phyloP scores from a whole-genome alignment of 2,888 invertebrate genomes.

The Hesperia comma region DNA sequence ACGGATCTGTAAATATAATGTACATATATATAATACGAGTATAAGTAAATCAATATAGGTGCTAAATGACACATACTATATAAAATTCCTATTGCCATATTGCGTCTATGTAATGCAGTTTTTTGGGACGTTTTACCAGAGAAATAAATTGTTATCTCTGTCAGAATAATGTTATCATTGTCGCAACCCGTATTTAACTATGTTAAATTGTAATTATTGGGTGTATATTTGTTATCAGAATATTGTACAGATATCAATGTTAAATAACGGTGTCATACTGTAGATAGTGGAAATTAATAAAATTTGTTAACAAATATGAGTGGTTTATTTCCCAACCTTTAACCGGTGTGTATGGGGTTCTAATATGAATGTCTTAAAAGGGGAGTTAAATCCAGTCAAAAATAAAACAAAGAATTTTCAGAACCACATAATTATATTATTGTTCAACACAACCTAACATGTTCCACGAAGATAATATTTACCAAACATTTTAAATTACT shows the following conservation, averaged over 20 bases:
- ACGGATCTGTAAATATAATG: slow-evolving; percentile 20
- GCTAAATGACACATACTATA: neutral
- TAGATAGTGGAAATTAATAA: slow-evolving; percentile 11
- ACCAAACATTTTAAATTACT: slow-evolving; percentile 35
- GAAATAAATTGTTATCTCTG: no score
- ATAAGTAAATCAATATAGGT: slow-evolving; percentile 11
- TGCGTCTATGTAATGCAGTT: neutral
- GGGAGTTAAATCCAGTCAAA: neutral
- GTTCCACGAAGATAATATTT: slow-evolving; percentile 37
- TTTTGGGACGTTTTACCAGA: slow-evolving; percentile 3
- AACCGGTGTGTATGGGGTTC: no score
- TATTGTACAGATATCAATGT: neutral
- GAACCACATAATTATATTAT: slow-evolving; percentile 47
- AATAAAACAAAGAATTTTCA: slow-evolving; percentile 38
- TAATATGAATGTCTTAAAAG: no score
- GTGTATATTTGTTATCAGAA: neutral
- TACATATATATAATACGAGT: no score
- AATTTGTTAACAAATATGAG: neutral
- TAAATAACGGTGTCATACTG: neutral
- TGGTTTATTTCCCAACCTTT: neutral
- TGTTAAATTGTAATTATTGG: no score
- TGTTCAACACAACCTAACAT: slow-evolving; percentile 48
- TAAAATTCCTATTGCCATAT: neutral
- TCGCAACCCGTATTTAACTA: no score
- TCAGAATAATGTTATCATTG: no score